phyloP scores from a whole-genome alignment of 1,140 invertebrate species.

The Camponotus vicinus region DNA sequence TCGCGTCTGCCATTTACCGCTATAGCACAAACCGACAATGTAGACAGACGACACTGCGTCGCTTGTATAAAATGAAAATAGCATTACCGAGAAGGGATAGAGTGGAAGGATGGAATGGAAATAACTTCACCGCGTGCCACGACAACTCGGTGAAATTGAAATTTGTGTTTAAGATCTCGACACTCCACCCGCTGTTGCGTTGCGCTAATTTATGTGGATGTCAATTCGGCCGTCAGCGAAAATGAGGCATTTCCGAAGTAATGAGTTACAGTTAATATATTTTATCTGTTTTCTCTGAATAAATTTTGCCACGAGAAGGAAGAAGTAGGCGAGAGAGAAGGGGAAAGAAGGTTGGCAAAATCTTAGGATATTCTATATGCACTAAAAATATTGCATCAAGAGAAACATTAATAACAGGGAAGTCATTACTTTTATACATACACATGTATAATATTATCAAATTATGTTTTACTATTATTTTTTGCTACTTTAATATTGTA shows the following conservation, averaged over 20 bases:
- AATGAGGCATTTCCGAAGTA: constrained; percentile 15
- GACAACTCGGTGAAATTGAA: constrained; percentile 50
- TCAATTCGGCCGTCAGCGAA: constrained; percentile 17
- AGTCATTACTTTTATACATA: no score
- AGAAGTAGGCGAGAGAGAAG: no score
- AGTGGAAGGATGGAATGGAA: constrained; percentile 40
- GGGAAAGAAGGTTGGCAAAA: not conserved
- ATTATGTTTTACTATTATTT: no score
- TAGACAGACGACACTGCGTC: constrained; percentile 16
- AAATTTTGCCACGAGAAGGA: not conserved
- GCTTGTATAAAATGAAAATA: constrained; percentile 55
- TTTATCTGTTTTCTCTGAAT: not conserved
- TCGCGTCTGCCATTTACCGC: constrained; percentile 27
- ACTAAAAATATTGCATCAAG: not conserved
- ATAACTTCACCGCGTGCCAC: constrained; percentile 36
- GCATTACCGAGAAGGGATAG: constrained; percentile 38
- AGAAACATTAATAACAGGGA: no score
- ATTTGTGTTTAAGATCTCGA: constrained; percentile 47
- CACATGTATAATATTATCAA: no score
- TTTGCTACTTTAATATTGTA: no score
- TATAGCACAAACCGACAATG: not conserved
- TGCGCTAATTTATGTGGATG: constrained; percentile 46
- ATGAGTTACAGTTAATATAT: not conserved
- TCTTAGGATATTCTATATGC: not conserved
- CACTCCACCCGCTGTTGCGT: not conserved